These are phyloP conservation scores for Romanogobio albipinnatus DNA, from an alignment of 2,113 vertebrate species.

Conservation along the genomic window DNA sequence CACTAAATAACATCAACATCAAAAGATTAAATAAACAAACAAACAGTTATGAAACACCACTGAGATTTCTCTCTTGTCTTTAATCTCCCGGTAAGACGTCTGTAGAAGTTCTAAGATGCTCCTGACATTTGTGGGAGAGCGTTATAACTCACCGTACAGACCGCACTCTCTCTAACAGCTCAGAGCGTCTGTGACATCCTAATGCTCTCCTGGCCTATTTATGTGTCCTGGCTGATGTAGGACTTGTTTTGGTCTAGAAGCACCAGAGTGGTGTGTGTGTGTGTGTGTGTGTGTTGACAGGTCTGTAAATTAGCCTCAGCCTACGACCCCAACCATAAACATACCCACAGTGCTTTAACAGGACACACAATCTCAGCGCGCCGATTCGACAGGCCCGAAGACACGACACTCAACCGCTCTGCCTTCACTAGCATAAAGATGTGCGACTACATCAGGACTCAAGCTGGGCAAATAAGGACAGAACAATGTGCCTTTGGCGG, in stretches of 20 bases:
- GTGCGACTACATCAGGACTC: neutral
- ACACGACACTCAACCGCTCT: neutral
- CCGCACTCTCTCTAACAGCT: constrained; percentile 19
- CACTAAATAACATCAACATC: neutral
- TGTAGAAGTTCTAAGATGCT: neutral
- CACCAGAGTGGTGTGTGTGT: neutral
- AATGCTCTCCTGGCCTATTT: constrained; percentile 32
- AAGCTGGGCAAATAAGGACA: neutral
- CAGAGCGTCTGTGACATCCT: constrained; percentile 30
- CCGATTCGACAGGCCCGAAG: neutral
- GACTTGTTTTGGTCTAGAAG: constrained; percentile 18
- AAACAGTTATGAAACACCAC: neutral
- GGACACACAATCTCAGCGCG: neutral
- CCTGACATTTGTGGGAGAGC: neutral
- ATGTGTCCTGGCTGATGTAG: constrained; percentile 25
- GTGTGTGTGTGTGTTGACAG: constrained; percentile 20
- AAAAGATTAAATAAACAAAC: constrained; percentile 7
- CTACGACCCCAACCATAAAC: neutral
- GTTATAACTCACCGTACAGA: constrained; percentile 32
- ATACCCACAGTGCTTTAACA: neutral
- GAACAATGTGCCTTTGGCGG: neutral
- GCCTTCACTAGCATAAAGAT: neutral
- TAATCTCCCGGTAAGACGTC: neutral
- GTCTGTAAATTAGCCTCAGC: constrained; percentile 28
- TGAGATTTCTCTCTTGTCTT: neutral